Evolutionary conservation across 2,888 invertebrate species (phyloP).

Genomic region (Sylvicola cinctus): DNA sequence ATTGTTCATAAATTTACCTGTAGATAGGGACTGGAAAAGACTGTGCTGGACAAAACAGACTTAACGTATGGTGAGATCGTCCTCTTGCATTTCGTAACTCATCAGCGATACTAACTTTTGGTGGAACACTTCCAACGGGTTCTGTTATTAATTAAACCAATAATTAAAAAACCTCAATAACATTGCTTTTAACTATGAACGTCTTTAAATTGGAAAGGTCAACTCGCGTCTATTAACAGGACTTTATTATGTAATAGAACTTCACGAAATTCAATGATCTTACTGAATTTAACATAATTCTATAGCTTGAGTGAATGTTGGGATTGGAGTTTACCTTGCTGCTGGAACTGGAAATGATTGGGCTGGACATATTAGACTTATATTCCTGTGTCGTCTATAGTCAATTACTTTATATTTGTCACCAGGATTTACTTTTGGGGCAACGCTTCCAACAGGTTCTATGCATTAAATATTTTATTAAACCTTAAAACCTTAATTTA

Average conservation of each 20-base stretch:
- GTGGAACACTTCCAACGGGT: conserved; percentile 30
- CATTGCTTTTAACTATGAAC: too few species aligned
- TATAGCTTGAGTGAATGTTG: too few species aligned
- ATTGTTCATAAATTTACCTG: conserved; percentile 44
- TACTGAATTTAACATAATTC: too few species aligned
- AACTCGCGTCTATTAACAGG: too few species aligned
- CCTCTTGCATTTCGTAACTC: conserved; percentile 33
- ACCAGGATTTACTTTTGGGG: conserved; percentile 44
- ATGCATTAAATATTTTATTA: conserved; percentile 7
- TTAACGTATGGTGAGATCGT: conserved; percentile 30
- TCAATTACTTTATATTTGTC: conserved; percentile 40
- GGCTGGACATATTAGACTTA: conserved; percentile 42
- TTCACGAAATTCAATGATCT: too few species aligned
- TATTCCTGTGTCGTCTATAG: conserved; percentile 29
- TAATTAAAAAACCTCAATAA: too few species aligned
- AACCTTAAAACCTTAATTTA: too few species aligned
- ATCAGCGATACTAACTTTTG: conserved; percentile 53
- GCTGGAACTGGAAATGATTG: conserved; percentile 49
- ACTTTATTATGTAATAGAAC: too few species aligned
- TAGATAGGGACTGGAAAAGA: conserved; percentile 47
- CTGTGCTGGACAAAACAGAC: conserved; percentile 53
- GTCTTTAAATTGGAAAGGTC: too few species aligned
- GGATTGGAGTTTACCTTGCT: conserved; percentile 29
- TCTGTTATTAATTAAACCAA: conserved; percentile 21
- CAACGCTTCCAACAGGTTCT: conserved; percentile 62